Conservation (phyloP, 2,888 invertebrate species). For the Cacoxenus indagator region DNA sequence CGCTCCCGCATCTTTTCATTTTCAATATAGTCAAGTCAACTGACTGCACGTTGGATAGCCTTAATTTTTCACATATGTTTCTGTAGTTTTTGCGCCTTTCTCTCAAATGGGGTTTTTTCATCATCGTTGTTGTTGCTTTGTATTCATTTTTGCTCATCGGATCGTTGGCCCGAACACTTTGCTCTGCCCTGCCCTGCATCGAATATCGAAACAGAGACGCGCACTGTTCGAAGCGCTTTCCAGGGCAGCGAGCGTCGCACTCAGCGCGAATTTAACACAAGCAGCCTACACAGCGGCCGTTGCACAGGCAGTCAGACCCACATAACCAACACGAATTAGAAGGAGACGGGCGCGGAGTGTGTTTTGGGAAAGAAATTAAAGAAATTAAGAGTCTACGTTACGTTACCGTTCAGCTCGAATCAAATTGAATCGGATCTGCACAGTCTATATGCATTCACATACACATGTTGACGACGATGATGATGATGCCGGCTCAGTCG, state of each 20-base stretch:
- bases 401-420: not conserved
- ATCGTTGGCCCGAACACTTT: not conserved
- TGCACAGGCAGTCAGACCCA: constrained; percentile 7
- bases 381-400: constrained; percentile 9
- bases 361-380: not conserved
- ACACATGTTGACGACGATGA: not conserved
- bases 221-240: constrained; percentile 3
- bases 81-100: constrained; percentile 5
- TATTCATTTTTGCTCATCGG: not conserved
- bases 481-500: constrained; percentile 4
- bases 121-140: not conserved
- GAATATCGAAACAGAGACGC: constrained; percentile 9
- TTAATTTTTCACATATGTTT: constrained; percentile 61
- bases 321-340: not conserved
- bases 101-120: not conserved
- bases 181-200: not conserved
- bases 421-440: not conserved
- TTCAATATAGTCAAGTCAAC: constrained; percentile 44
- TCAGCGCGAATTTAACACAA: not conserved
- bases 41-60: constrained; percentile 38
- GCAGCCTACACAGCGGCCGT: not conserved
- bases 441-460: not conserved
- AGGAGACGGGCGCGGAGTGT: not conserved
- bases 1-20: constrained; percentile 53
- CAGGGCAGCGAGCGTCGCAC: not conserved